Percentiles rank a stretch among this genome's conserved stretches.
Conservation (phyloP, 2,888 invertebrate species). For the Hetaerina titia region DNA sequence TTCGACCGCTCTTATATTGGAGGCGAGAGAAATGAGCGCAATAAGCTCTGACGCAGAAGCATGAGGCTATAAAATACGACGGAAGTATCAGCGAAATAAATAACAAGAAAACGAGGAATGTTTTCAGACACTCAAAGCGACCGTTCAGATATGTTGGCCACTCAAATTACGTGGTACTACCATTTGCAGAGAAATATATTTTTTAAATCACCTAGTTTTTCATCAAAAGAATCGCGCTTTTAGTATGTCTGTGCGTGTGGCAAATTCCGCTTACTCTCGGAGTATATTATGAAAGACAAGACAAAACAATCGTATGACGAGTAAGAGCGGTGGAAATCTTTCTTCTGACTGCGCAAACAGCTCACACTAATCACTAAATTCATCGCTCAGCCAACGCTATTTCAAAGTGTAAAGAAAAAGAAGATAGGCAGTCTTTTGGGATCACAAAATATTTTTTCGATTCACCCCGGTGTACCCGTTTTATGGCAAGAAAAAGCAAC, state of each 20-base stretch:
- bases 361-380: neutral
- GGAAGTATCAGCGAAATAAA: too few relatives aligned
- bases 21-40: too few relatives aligned
- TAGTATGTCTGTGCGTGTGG: neutral
- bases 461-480: neutral
- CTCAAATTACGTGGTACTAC: neutral
- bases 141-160: neutral
- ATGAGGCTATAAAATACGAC: too few relatives aligned
- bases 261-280: neutral
- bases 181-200: neutral
- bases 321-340: neutral
- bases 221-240: too few relatives aligned
- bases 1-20: too few relatives aligned
- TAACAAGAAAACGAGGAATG: neutral
- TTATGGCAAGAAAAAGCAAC: neutral
- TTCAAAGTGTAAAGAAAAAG: neutral
- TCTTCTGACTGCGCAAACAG: neutral
- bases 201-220: neutral
- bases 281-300: neutral
- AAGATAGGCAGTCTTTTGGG: neutral
- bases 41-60: too few relatives aligned
- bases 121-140: neutral
- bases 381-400: neutral
- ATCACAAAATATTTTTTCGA: neutral
- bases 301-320: neutral